Evolutionary conservation across 2,797 vertebrate genomes (phyloP), one percentile per base, ranked within the genome.

Genomic region (Tapirus indicus): DNA sequence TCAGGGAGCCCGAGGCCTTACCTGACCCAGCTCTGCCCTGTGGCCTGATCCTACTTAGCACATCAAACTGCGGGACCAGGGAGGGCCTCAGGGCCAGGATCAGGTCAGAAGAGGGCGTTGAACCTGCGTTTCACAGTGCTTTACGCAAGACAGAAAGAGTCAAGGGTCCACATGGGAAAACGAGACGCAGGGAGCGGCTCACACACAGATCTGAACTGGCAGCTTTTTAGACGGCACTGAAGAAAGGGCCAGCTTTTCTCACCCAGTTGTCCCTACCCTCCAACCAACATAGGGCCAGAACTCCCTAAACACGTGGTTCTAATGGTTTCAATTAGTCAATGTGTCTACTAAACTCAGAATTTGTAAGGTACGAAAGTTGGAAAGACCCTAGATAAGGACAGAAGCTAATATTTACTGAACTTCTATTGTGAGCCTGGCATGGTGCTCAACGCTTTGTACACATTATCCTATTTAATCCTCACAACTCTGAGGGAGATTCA

Each of bases 21-120:
- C 60, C 62, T 92, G 83, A 94, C 93, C 69, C 80, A 54, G 49
- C 75, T 91, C 38, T 7, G 9, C 64, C 68, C 52, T 74, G 20
- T 56, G 44, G 58, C 85, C 72, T 21, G n/a, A 79, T 74, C 49
- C 84, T 88, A 68, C 85, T 97, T 71, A 97, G 72, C 71, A 91
- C 92, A 82, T 90, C 66, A 7, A 35, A 25, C 87, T 35, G 1
- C 0, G 7, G 68, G 56, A 60, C 82, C 23, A 12, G 64, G 56
- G 75, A 25, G 54, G 62, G 32, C 54, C 69, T 79, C 75, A 16
- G 44, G 44, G 44, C 47, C 29, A 83, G 68, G 83, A 83, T 35
- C 49, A 20, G 83, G 88, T 29, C 21, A 27, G 85, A 93, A 54
- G 49, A 52, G 21, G 41, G 32, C 60, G 4, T 3, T 72, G n/a